Evolutionary conservation across 2,888 invertebrate species (phyloP), one percentile per base, ranked within the genome.

Genomic region (Allolobophora icterica): DNA sequence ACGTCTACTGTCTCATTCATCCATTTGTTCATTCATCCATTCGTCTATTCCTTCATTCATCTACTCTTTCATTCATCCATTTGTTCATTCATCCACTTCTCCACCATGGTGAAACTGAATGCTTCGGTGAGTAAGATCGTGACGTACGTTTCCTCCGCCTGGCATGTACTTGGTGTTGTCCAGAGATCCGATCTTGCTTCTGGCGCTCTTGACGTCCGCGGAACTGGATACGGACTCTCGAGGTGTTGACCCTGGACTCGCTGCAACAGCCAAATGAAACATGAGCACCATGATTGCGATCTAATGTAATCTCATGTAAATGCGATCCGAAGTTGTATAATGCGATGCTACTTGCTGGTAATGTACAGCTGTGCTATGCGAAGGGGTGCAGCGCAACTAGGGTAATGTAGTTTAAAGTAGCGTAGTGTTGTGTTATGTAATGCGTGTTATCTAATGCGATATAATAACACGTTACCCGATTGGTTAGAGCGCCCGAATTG

Each of bases 91-190:
- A 11, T 42, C 42, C 71, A 71, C 71, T 71, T n/a, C 1, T 71
- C n/a, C n/a, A 71, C n/a, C 71, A 71, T 30, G 5, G 5, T 58
- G 58, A 30, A 6, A 24, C 58, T 58, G 24, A 58, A 2, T 30
- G 24, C 58, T 30, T 58, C 8, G 1, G 0, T n/a, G 71, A 71
- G 71, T 71, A n/a, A n/a, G 30, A 71, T 71, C 0, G 71, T 71
- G 30, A 45, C 91, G 35, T 40, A 92, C 92, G 40, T 71, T 91
- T 89, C 93, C 93, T 19, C 93, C 93, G n/a, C 93, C 93, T 45
- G 93, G 93, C 17, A 34, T 90, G 91, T 93, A 92, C 45, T 89
- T 92, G 35, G 92, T 84, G 90, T 93, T 93, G 89, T 92, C 92
- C 4, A 93, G 91, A 38, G 92, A 92, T 11, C 93, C 93, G 40